Evolutionary conservation across 2,888 invertebrate genomes (phyloP).

Genomic region (Nymphalis urticae): DNA sequence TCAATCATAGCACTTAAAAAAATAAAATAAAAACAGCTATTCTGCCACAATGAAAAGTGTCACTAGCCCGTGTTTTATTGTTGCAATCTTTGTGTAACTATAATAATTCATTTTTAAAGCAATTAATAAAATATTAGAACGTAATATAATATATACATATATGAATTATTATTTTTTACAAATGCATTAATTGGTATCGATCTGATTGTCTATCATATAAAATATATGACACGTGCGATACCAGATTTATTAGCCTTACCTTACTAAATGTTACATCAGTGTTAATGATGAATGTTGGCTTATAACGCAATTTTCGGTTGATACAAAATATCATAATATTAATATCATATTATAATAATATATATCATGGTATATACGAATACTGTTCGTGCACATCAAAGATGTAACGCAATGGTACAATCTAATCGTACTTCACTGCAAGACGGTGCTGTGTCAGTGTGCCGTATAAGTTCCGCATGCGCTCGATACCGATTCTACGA

Average conservation of each 20-base stretch:
- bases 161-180: no score
- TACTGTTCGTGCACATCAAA: background rate
- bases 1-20: constrained; percentile 26
- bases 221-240: no score
- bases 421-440: constrained; percentile 9
- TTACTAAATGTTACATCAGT: no score
- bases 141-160: no score
- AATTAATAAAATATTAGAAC: background rate
- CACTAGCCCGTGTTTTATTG: background rate
- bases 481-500: constrained; percentile 61
- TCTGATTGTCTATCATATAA: no score
- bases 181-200: no score
- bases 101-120: background rate
- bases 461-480: constrained; percentile 66
- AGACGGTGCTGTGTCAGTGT: constrained; percentile 62
- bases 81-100: background rate
- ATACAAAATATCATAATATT: no score
- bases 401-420: background rate
- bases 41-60: background rate
- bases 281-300: no score
- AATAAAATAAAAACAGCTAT: constrained; percentile 1
- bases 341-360: no score
- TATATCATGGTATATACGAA: no score
- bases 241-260: no score
- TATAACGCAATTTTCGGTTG: background rate